Conservation (phyloP, 2,113 vertebrate genomes). For the Bothrops jararaca region DNA sequence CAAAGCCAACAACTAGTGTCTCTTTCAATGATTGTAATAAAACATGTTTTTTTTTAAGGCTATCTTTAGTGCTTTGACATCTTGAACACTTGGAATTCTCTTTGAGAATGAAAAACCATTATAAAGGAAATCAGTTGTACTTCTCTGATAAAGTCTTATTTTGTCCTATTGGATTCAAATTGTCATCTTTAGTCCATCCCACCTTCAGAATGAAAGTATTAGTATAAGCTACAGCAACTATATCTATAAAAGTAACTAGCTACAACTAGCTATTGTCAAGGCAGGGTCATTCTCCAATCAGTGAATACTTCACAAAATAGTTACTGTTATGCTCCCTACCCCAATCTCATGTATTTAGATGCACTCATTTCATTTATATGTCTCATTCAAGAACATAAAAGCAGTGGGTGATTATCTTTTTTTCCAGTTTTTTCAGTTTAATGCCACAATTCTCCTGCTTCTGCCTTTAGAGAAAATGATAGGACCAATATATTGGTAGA, state of each 20-base stretch:
- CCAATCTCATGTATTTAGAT: neutral
- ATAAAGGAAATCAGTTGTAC: slow-evolving; percentile 22
- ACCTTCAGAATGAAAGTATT: slow-evolving; percentile 59
- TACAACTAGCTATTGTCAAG: slow-evolving; percentile 61
- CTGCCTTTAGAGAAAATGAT: neutral
- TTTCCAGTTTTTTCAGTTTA: neutral
- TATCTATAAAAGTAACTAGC: slow-evolving; percentile 65
- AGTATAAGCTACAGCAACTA: slow-evolving; percentile 69
- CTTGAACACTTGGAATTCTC: neutral
- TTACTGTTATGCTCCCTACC: slow-evolving; percentile 28
- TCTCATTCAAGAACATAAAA: neutral
- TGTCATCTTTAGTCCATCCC: slow-evolving; percentile 43
- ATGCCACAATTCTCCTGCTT: neutral
- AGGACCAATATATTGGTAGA: neutral
- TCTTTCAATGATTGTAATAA: neutral
- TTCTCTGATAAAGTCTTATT: slow-evolving; percentile 18
- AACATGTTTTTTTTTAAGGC: neutral
- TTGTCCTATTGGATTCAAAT: slow-evolving; percentile 45
- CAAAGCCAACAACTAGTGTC: accelerated
- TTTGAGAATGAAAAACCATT: neutral
- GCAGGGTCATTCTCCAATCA: slow-evolving; percentile 78
- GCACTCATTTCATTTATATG: neutral
- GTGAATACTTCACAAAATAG: slow-evolving; percentile 33
- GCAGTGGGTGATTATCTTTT: neutral
- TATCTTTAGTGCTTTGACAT: neutral